Conservation (phyloP, 2,888 invertebrate species). For the Crocallis elinguaria region DNA sequence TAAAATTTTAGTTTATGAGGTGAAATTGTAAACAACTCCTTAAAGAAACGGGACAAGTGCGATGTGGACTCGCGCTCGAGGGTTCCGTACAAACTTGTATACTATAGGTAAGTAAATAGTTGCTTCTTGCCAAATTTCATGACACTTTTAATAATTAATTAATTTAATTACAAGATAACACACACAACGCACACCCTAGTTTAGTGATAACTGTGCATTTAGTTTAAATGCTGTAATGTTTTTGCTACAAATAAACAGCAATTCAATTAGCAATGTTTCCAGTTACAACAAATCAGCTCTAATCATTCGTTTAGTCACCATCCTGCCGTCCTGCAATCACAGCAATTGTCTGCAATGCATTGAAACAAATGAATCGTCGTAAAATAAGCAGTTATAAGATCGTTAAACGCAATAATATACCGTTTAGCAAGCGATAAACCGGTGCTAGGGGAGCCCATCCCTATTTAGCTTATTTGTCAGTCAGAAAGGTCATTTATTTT, state of each 20-base stretch:
- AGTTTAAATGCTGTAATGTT: too few species aligned
- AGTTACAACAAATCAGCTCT: slow-evolving; percentile 42
- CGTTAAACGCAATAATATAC: slow-evolving; percentile 69
- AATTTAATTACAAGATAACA: too few species aligned
- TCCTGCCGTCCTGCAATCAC: slow-evolving; percentile 64
- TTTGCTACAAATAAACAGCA: slow-evolving; percentile 9
- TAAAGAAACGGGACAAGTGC: too few species aligned
- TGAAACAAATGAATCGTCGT: slow-evolving; percentile 82
- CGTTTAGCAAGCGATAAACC: slow-evolving; percentile 49
- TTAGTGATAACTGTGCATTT: too few species aligned
- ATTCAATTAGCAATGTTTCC: slow-evolving; percentile 24
- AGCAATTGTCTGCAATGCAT: slow-evolving; percentile 61
- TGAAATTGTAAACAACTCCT: too few species aligned
- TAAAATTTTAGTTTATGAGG: too few species aligned
- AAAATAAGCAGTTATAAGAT: slow-evolving; percentile 69
- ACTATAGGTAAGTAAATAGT: too few species aligned
- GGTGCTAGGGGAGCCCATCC: slow-evolving; percentile 18
- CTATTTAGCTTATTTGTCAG: slow-evolving; percentile 27
- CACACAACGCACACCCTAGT: too few species aligned
- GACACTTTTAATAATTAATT: too few species aligned
- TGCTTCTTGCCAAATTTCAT: too few species aligned
- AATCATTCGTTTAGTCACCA: slow-evolving; percentile 42
- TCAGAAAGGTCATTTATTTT: slow-evolving; percentile 1
- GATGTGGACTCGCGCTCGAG: too few species aligned
- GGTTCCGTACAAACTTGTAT: too few species aligned